Percentiles rank a stretch among this genome's conserved stretches.
Conservation (phyloP, 1,140 invertebrate species). For the Drosophila busckii region DNA sequence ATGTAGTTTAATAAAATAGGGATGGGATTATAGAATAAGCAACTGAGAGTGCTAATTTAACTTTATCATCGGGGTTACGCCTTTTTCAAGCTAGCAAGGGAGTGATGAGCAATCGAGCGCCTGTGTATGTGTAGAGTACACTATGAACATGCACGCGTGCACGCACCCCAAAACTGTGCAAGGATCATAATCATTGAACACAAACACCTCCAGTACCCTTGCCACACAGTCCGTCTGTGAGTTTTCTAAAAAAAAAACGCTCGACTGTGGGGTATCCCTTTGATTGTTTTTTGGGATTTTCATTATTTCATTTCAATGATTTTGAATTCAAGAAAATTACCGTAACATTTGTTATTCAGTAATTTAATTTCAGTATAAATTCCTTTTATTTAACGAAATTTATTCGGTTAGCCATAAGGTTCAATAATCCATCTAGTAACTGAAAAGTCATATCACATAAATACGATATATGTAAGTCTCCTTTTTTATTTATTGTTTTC, state of each 20-base stretch:
- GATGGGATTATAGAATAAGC: constrained; percentile 1
- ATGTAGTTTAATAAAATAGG: background rate
- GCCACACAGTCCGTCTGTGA: background rate
- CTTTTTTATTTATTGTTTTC: too few relatives aligned
- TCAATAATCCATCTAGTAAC: too few relatives aligned
- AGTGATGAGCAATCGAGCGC: too few relatives aligned
- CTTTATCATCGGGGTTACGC: constrained; percentile 56
- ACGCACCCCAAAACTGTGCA: constrained; percentile 18
- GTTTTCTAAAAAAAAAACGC: constrained; percentile 13
- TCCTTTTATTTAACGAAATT: background rate
- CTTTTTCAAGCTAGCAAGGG: constrained; percentile 42
- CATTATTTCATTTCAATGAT: constrained; percentile 76
- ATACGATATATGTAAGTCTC: too few relatives aligned
- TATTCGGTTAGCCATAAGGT: background rate
- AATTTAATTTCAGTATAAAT: constrained; percentile 68
- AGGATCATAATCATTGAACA: constrained; percentile 13
- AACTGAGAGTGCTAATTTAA: constrained; percentile 46
- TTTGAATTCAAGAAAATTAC: constrained; percentile 70
- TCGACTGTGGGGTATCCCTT: constrained; percentile 45
- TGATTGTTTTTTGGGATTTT: constrained; percentile 77
- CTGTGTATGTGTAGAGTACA: constrained; percentile 64
- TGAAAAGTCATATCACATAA: too few relatives aligned
- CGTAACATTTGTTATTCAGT: constrained; percentile 71
- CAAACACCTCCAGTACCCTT: constrained; percentile 19
- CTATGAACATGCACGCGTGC: constrained; percentile 61